phyloP scores from a whole-genome alignment of 2,888 invertebrate species.

The Yponomeuta sedellus region DNA sequence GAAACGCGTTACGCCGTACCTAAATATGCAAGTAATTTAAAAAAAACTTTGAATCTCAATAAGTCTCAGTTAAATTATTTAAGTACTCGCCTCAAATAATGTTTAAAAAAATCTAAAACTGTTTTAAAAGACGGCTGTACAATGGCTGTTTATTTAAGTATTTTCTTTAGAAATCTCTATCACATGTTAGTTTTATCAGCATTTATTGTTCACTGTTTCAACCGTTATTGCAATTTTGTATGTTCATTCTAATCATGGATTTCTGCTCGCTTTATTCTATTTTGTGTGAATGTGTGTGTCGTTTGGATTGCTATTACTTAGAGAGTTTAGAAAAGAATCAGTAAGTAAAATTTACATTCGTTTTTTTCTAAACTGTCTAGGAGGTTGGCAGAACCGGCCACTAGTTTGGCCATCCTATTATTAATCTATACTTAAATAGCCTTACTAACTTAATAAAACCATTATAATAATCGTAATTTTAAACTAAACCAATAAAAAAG shows the following conservation, averaged over 20 bases:
- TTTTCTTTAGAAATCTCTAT: conserved; percentile 47
- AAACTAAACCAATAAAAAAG: conserved; percentile 46
- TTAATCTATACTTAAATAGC: conserved; percentile 70
- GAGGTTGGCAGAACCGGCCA: neutral
- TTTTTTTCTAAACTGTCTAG: neutral
- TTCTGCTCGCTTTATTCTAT: conserved; percentile 4
- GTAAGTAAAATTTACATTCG: neutral
- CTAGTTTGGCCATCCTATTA: conserved; percentile 12
- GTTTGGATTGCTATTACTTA: neutral
- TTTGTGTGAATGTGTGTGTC: neutral
- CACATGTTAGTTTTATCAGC: neutral
- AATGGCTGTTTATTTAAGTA: neutral
- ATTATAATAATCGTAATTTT: conserved; percentile 40
- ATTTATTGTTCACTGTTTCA: neutral
- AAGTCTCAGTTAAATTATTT: neutral
- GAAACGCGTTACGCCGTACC: no score
- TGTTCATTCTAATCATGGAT: conserved; percentile 4
- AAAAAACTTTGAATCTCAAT: neutral
- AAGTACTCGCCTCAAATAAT: neutral
- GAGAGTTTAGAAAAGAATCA: neutral
- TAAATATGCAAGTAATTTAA: neutral
- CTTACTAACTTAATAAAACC: conserved; percentile 69
- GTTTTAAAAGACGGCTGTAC: neutral
- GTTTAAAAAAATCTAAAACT: neutral
- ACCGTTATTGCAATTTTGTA: neutral